Evolutionary conservation across 30 jellyfish, hydroid and myxozoan species (phyloP), one percentile per base, ranked within the genome.

Genomic region (Aurelia sp.): DNA sequence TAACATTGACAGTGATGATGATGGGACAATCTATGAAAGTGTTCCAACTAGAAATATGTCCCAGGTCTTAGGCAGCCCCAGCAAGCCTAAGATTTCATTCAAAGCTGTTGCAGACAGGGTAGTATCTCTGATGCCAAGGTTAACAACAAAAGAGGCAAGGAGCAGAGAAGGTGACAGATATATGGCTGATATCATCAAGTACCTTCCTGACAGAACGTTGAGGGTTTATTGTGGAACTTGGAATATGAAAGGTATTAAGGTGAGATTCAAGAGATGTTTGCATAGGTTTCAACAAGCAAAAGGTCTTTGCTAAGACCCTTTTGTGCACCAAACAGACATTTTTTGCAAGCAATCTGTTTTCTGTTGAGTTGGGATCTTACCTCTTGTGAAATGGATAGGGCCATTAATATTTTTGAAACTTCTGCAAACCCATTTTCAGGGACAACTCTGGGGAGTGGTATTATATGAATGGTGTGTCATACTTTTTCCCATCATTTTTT

Each of bases 181-280:
- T 19, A 64, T 96, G 80, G 96, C 97, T 16, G 99, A 96, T 60
- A 69, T 96, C 1, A 35, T 75, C 11, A 77, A 72, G 53, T 96
- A 96, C 74, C 91, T 96, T 31, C 99, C 99, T 15, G 98, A 96
- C 69, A 72, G 84, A 63, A 91, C 91, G 38, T 82, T 96, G 64
- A 74, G 92, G 22, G 80, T 96, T 13, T 91, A 77, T 78, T 92
- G 91, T 90, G 97, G 98, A 7, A 96, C 99, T 13, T 96, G 99
- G 99, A 96, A 96, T 67, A 96, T 96, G 99, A 96, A 96, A 67
- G 99, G 99, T 70, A 96, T 92, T 5, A 91, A 88, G 98, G 99
- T 91, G 84, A 17, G 84, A 53, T 50, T 18, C 12, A n/a, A 11
- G 13, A 24, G 48, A 7, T 30, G 55, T 76, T 19, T 1, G 50